These are phyloP conservation scores for Danio jaintianensis DNA, from an alignment of 2,797 vertebrate species.

Conservation along the genomic window DNA sequence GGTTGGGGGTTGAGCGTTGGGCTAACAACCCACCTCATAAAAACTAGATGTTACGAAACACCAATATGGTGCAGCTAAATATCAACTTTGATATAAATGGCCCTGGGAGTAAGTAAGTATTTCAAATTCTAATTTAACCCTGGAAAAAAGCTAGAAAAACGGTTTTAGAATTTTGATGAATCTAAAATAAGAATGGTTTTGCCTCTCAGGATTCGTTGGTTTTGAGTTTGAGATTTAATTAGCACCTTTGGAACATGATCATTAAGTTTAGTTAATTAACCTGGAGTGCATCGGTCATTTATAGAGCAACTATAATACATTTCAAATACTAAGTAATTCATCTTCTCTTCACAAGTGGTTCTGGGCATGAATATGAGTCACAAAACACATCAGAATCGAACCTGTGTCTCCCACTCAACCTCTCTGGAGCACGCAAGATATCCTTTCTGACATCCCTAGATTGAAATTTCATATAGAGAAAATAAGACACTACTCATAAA, in stretches of 20 bases:
- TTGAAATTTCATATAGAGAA: not conserved
- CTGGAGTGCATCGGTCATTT: not conserved
- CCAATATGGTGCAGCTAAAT: no score
- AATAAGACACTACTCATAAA: not conserved
- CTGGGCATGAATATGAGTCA: not conserved
- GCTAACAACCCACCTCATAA: no score
- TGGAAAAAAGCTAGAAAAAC: not conserved
- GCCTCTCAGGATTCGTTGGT: no score
- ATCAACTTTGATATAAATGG: no score
- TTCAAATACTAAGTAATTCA: not conserved
- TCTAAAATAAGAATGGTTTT: not conserved
- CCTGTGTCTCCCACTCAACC: not conserved
- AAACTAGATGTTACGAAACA: no score
- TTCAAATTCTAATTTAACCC: not conserved
- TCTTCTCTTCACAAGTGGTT: not conserved
- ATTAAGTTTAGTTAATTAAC: not conserved
- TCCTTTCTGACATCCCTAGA: not conserved
- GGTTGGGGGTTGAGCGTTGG: no score
- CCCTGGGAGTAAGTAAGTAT: no score
- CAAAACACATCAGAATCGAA: conserved; percentile 4
- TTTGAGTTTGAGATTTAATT: not conserved
- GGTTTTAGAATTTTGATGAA: no score
- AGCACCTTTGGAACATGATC: not conserved
- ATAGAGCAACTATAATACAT: not conserved
- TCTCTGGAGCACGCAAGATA: not conserved